Conservation (phyloP, 2,113 vertebrate species). For the Pelusios castaneus region DNA sequence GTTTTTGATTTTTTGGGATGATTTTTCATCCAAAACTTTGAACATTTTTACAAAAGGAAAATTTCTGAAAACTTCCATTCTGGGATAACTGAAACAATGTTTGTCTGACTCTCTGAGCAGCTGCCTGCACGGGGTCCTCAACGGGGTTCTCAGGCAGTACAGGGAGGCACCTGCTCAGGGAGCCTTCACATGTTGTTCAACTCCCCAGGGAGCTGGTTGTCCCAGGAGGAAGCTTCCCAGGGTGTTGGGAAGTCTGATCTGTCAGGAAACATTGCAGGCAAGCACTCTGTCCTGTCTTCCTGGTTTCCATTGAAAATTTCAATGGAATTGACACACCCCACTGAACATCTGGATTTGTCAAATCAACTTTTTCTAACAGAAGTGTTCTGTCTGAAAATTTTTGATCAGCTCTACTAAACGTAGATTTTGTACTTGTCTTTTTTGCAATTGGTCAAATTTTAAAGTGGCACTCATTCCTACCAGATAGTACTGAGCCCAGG, state of each 20-base stretch:
- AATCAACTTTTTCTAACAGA: not conserved
- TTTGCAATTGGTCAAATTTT: not conserved
- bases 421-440: not conserved
- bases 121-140: not conserved
- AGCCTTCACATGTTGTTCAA: too few species aligned
- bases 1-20: not conserved
- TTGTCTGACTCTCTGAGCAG: not conserved
- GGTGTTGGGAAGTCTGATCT: not conserved
- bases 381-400: not conserved
- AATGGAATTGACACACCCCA: not conserved
- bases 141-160: not conserved
- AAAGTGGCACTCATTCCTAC: not conserved
- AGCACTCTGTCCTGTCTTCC: not conserved
- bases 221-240: too few species aligned
- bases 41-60: not conserved
- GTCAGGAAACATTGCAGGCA: not conserved
- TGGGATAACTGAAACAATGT: not conserved
- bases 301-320: not conserved
- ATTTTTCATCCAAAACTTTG: not conserved
- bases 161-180: not conserved
- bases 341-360: not conserved
- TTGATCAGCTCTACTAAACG: not conserved
- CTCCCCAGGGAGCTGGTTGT: too few species aligned
- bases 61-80: not conserved
- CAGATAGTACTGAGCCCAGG: not conserved